Evolutionary conservation across 2,113 vertebrate species (phyloP).

Genomic region (Scatophagus argus): DNA sequence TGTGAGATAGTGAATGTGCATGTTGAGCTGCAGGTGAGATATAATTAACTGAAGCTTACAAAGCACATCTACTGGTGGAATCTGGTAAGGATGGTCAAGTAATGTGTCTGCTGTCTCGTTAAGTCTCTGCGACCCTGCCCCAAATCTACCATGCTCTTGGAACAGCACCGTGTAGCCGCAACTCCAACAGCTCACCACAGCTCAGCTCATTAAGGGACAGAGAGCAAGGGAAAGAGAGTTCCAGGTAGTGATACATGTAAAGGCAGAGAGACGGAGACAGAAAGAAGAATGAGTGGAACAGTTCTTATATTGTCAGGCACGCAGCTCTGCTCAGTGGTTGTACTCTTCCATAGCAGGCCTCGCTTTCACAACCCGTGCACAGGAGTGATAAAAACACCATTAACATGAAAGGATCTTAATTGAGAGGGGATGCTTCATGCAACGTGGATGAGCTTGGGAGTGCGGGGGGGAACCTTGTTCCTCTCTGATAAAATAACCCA

Average conservation of each 20-base stretch:
- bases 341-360: conserved; percentile 62
- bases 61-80: conserved; percentile 38
- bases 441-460: conserved; percentile 65
- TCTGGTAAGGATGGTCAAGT: conserved; percentile 54
- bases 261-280: conserved; percentile 36
- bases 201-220: conserved; percentile 67
- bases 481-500: conserved; percentile 73
- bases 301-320: conserved; percentile 53
- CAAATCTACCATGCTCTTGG: conserved; percentile 39
- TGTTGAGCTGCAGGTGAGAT: conserved; percentile 33
- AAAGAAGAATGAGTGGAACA: conserved; percentile 53
- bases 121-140: conserved; percentile 55
- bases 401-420: conserved; percentile 83
- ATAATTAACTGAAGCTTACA: conserved; percentile 43
- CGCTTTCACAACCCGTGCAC: conserved; percentile 71
- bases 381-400: conserved; percentile 78
- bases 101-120: conserved; percentile 53
- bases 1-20: conserved; percentile 31
- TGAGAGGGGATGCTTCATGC: conserved; percentile 77
- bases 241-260: conserved; percentile 43
- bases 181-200: conserved; percentile 29
- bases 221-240: conserved; percentile 26
- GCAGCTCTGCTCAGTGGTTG: conserved; percentile 53
- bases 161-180: conserved; percentile 44
- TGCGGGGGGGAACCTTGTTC: conserved; percentile 62